phyloP scores from a whole-genome alignment of 2,797 vertebrate species.

The Diplodus puntazzo region DNA sequence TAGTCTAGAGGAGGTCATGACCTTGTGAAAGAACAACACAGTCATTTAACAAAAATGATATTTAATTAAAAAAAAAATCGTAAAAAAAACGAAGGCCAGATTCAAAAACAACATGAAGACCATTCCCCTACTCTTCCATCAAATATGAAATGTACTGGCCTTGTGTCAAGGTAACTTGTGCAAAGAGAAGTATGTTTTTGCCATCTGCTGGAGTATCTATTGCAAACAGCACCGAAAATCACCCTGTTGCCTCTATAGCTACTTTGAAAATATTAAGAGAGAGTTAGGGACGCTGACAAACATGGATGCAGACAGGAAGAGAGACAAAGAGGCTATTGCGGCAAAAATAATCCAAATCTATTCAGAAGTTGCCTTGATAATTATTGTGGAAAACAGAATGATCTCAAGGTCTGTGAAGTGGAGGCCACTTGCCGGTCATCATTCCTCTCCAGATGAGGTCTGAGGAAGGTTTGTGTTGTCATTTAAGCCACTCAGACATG shows the following conservation, averaged over 20 bases:
- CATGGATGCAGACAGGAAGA: slow-evolving; percentile 4
- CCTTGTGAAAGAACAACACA: slow-evolving; percentile 64
- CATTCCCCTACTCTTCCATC: slow-evolving; percentile 30
- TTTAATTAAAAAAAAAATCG: slow-evolving; percentile 27
- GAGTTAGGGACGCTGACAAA: slow-evolving; percentile 1
- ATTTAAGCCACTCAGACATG: slow-evolving; percentile 28
- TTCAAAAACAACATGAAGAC: slow-evolving; percentile 54
- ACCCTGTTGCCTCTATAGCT: slow-evolving; percentile 21
- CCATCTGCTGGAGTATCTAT: slow-evolving; percentile 37
- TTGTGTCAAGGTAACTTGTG: slow-evolving; percentile 68
- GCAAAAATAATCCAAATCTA: not conserved
- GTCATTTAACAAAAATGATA: slow-evolving; percentile 58
- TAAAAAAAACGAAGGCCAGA: slow-evolving; percentile 56
- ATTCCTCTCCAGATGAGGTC: slow-evolving; percentile 6
- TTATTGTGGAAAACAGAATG: slow-evolving; percentile 29
- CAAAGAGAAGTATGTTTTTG: slow-evolving; percentile 52
- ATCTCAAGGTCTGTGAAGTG: slow-evolving; percentile 35
- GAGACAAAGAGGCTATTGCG: slow-evolving; percentile 7
- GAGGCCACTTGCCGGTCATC: slow-evolving; percentile 27
- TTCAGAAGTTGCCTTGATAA: slow-evolving; percentile 16
- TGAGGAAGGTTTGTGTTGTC: slow-evolving; percentile 29
- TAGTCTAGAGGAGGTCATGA: slow-evolving; percentile 45
- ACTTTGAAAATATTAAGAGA: slow-evolving; percentile 28
- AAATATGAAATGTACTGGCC: slow-evolving; percentile 55
- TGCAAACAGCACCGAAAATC: slow-evolving; percentile 41